These are phyloP conservation scores for Drosophila fuyamai DNA, from an alignment of 1,140 invertebrate genomes.

Conservation along the genomic window DNA sequence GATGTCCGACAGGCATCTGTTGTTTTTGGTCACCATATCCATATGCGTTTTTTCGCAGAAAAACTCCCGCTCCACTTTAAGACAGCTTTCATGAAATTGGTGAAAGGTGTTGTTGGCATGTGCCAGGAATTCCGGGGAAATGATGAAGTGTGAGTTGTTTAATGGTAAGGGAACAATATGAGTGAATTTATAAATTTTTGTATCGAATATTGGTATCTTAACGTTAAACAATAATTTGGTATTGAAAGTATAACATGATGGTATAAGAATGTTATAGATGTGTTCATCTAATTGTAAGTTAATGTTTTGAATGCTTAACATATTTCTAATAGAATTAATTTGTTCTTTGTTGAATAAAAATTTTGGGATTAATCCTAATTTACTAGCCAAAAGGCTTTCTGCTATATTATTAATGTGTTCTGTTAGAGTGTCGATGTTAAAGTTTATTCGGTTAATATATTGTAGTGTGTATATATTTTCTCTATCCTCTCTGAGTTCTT, in stretches of 20 bases:
- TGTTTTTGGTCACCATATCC: too few relatives aligned
- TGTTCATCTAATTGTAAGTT: conserved; percentile 1
- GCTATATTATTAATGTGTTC: conserved; percentile 19
- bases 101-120: not conserved
- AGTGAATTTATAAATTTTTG: conserved; percentile 1
- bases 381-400: conserved; percentile 14
- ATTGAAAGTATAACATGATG: too few relatives aligned
- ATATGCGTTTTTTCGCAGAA: too few relatives aligned
- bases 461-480: conserved; percentile 15
- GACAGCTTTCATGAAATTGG: not conserved
- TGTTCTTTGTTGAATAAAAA: conserved; percentile 5
- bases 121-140: conserved; percentile 2
- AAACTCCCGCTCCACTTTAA: not conserved
- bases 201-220: not conserved
- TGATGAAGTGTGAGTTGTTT: conserved; percentile 6
- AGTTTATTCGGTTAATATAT: conserved; percentile 5
- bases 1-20: too few relatives aligned
- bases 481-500: conserved; percentile 1
- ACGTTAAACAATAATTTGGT: not conserved
- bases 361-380: conserved; percentile 7
- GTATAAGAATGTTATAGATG: too few relatives aligned
- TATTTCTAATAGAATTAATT: conserved; percentile 6
- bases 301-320: conserved; percentile 1
- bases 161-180: not conserved
- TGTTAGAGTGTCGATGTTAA: not conserved